Percentiles rank a stretch among this genome's conserved stretches.
Conservation (phyloP, 2,113 vertebrate genomes). For the Spea multiplicata region DNA sequence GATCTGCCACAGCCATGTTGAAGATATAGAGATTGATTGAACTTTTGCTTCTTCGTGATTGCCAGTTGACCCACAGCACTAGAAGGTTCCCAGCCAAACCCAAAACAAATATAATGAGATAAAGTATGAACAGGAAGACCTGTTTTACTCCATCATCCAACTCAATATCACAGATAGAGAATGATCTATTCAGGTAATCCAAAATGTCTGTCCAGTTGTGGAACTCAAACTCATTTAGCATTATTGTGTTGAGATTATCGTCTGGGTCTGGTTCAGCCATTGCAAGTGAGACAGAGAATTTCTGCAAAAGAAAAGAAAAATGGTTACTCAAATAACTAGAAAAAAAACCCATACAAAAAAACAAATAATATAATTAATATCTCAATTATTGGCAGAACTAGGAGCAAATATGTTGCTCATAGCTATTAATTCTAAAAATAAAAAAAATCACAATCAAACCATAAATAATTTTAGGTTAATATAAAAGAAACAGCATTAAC, state of each 20-base stretch:
- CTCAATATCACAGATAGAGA: constrained; percentile 68
- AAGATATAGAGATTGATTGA: constrained; percentile 83
- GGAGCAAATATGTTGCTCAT: no score
- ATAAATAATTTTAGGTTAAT: no score
- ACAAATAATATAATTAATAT: no score
- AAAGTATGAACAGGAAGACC: constrained; percentile 80
- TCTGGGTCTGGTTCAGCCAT: constrained; percentile 43
- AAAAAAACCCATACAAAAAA: no score
- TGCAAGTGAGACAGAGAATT: neutral
- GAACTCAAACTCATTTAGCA: constrained; percentile 53
- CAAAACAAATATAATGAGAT: constrained; percentile 82
- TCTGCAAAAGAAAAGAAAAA: constrained; percentile 47
- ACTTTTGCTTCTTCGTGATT: constrained; percentile 63
- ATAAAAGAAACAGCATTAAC: no score
- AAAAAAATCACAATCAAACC: no score
- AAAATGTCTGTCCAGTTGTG: constrained; percentile 72
- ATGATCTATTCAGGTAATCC: constrained; percentile 66
- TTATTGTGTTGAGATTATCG: constrained; percentile 30
- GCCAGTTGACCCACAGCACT: constrained; percentile 90
- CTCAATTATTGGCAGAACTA: no score
- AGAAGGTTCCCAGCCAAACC: constrained; percentile 84
- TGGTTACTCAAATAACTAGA: neutral
- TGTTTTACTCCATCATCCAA: constrained; percentile 67
- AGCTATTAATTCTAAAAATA: no score
- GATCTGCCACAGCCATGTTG: constrained; percentile 87